A percentile compares a stretch with the other conserved stretches of the same genome.
Evolutionary conservation across 2,797 vertebrate species (phyloP).

Genomic region (Karalla daura): DNA sequence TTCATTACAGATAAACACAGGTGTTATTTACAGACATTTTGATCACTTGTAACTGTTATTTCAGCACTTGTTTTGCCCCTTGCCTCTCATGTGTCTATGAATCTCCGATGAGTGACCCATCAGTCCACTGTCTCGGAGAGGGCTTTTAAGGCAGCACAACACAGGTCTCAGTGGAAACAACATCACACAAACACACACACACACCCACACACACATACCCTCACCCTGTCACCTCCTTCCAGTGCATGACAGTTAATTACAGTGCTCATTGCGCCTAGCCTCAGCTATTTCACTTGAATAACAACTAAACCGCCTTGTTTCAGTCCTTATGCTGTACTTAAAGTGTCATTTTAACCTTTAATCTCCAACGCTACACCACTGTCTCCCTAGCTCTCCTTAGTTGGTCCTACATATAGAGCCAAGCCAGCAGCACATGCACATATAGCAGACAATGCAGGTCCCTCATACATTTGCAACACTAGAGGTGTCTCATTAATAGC

Average conservation of each 20-base stretch:
- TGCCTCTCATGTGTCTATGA: not conserved
- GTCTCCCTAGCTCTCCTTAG: too few relatives aligned
- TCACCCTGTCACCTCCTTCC: not conserved
- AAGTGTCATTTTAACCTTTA: not conserved
- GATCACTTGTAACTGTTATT: not conserved
- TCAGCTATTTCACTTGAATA: not conserved
- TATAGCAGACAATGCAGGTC: not conserved
- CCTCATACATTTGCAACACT: slow-evolving; percentile 37
- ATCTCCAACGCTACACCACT: not conserved
- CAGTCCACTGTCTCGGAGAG: not conserved
- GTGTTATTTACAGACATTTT: not conserved
- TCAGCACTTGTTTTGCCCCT: not conserved
- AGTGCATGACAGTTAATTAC: not conserved
- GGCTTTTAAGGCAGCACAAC: not conserved
- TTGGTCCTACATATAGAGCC: too few relatives aligned
- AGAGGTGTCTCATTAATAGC: slow-evolving; percentile 43
- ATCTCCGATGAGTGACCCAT: not conserved
- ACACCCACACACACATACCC: not conserved
- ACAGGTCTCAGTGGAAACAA: not conserved
- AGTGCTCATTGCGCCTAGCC: not conserved
- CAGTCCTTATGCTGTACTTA: not conserved
- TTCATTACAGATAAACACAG: not conserved
- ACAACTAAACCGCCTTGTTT: not conserved
- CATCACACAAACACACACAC: not conserved
- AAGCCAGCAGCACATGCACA: not conserved